A percentile compares a stretch with the other conserved stretches of the same genome.
Conservation (phyloP, 2,113 vertebrate species). For the Microtus richardsoni region DNA sequence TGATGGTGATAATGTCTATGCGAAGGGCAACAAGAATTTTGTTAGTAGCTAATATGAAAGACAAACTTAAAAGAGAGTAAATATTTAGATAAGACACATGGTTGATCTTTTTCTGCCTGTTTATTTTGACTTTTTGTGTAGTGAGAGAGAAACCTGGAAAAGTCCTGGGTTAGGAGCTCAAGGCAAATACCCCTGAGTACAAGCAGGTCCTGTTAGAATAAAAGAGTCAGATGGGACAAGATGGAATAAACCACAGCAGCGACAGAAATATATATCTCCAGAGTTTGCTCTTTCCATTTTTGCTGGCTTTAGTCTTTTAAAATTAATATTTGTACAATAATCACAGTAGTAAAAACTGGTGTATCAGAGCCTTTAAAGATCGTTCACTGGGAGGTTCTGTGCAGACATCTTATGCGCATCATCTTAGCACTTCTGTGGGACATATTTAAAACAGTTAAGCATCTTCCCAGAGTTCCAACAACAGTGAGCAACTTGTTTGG, state of each 20-base stretch:
- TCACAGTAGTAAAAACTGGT: background rate
- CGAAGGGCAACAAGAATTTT: slow-evolving; percentile 8
- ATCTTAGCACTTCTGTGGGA: background rate
- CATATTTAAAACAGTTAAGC: slow-evolving; percentile 16
- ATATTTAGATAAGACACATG: background rate
- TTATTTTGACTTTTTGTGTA: background rate
- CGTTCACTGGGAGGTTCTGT: background rate
- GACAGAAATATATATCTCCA: background rate
- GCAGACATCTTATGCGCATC: background rate
- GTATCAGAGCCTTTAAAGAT: slow-evolving; percentile 18
- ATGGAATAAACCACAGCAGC: background rate
- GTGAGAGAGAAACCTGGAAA: background rate
- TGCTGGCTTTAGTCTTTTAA: slow-evolving; percentile 5
- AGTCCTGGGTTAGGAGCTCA: background rate
- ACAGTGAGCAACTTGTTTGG: background rate
- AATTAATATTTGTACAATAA: slow-evolving; percentile 28
- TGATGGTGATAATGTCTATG: background rate
- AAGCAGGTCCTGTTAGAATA: background rate
- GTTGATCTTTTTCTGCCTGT: background rate
- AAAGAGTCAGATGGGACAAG: background rate
- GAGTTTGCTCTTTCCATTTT: background rate
- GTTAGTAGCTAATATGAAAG: slow-evolving; percentile 28
- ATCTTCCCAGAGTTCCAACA: background rate
- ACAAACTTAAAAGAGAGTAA: background rate
- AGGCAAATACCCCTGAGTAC: background rate